Conservation (phyloP, 1,140 invertebrate species). For the Brachionus rubens region DNA sequence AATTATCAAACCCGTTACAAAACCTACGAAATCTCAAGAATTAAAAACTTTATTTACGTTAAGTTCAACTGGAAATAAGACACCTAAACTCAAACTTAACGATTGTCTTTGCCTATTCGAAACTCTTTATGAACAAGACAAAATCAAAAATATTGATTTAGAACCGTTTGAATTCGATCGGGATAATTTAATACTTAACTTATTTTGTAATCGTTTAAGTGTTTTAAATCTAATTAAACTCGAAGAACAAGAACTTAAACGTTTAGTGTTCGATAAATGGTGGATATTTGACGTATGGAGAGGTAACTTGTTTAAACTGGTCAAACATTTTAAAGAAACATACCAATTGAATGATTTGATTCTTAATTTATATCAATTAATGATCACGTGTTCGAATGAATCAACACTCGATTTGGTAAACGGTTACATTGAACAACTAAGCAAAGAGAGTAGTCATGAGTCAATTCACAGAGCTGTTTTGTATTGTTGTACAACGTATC, state of each 20-base stretch:
- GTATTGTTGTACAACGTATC: background rate
- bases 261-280: slow-evolving; percentile 4
- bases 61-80: slow-evolving; percentile 1
- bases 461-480: slow-evolving; percentile 16
- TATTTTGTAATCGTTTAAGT: slow-evolving; percentile 32
- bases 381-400: background rate
- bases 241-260: slow-evolving; percentile 15
- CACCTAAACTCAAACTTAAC: background rate
- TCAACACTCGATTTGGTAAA: background rate
- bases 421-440: slow-evolving; percentile 32
- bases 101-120: background rate
- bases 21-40: background rate
- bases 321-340: slow-evolving; percentile 14
- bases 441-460: background rate
- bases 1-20: background rate
- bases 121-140: slow-evolving; percentile 2
- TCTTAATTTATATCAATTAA: slow-evolving; percentile 1
- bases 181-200: background rate
- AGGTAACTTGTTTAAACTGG: slow-evolving; percentile 30
- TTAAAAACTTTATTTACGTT: background rate
- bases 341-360: slow-evolving; percentile 20
- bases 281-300: slow-evolving; percentile 42
- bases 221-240: background rate
- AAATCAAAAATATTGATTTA: background rate
- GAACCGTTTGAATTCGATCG: background rate